Base-by-base conservation (phyloP, 1,140 invertebrate genomes). In the Pseudachorutes palmiensis region DNA sequence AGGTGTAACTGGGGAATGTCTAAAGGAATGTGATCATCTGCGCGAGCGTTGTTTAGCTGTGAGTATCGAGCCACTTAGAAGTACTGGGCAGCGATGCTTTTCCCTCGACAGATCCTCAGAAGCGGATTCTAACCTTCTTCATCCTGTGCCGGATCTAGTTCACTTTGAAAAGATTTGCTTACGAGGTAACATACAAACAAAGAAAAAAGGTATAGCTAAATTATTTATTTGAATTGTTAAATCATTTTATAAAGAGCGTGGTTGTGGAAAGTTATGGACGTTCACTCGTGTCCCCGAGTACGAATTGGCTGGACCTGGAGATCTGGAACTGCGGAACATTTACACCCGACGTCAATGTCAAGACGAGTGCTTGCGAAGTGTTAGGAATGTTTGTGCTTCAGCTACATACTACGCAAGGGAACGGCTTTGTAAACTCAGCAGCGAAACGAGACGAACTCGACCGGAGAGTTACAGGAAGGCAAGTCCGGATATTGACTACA, bases 161-260 rank as follows among this genome's bases (percentile, higher is more conserved):
- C 82, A 82, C 70, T 82, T 80, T 72, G 81, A 83, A 70, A 83
- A 83, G 72, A 79, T 82, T 31, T 83, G 82, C 69, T 66, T 81
- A 26, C 66, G 73, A 72, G 78, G 78, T 79, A 19, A 45, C 36
- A 45, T 19, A 45, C 36, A 45, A 9, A 45, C 36, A 45, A 9
- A 45, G 9, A 45, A 9, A 45, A 12, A 45, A 45, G 9, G 14
- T 57, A 57, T 16, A 57, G 5, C 3, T 14, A 12, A 12, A 5
- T 16, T 45, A 26, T 36, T 61, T 65, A 31, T 60, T 33, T 45
- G n/a, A n/a, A n/a, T n/a, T n/a, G n/a, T n/a, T n/a, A n/a, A n/a
- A n/a, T n/a, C n/a, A n/a, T n/a, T n/a, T n/a, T n/a, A n/a, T 63
- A 24, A 64, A 72, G 79, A 77, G 60, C 70, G 74, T 45, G 67